Conservation (phyloP, 2,888 invertebrate species). For the Aphodius sticticus region DNA sequence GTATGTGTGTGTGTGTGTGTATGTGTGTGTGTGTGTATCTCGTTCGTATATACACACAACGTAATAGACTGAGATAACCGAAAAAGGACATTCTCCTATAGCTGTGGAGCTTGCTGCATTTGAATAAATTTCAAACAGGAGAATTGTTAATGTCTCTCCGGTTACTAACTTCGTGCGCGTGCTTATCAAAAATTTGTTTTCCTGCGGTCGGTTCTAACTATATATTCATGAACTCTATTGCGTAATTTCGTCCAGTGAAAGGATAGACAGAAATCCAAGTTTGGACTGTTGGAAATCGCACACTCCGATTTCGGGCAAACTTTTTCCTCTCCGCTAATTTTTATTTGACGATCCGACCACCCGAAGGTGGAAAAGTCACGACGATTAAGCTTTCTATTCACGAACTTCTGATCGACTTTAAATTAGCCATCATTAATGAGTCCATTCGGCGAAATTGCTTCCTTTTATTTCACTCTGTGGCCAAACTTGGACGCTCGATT, state of each 20-base stretch:
- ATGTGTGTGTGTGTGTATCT: neutral
- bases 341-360: neutral
- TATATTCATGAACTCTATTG: neutral
- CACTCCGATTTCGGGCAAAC: neutral
- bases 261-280: neutral
- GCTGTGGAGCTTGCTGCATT: neutral
- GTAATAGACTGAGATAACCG: neutral
- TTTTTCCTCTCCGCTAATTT: neutral
- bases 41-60: neutral
- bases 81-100: neutral
- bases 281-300: neutral
- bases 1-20: too few species aligned
- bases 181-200: neutral
- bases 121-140: neutral
- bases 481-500: neutral
- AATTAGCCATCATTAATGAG: slow-evolving; percentile 4
- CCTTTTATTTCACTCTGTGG: neutral
- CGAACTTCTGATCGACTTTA: neutral
- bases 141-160: neutral
- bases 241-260: neutral
- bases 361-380: neutral
- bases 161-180: neutral
- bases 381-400: neutral
- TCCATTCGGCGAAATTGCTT: neutral
- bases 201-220: too few species aligned